Conservation (phyloP, 2,113 vertebrate species). For the Oreochromis aureus region DNA sequence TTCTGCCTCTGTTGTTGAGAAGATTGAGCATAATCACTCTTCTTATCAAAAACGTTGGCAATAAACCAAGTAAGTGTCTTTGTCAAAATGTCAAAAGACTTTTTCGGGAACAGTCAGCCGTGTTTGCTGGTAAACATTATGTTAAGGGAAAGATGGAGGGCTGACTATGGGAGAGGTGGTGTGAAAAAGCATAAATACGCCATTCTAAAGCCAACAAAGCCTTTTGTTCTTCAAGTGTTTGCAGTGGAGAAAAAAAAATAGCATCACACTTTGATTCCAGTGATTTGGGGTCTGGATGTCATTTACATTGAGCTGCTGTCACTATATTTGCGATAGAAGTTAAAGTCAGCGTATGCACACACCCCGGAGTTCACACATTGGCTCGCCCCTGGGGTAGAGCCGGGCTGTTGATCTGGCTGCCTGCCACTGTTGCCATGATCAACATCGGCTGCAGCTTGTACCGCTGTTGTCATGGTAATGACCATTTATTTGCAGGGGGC, state of each 20-base stretch:
- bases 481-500: conserved; percentile 39
- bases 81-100: background rate
- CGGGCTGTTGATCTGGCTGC: conserved; percentile 48
- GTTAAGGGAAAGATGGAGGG: background rate
- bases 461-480: conserved; percentile 53
- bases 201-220: background rate
- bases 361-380: background rate
- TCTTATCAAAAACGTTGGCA: background rate
- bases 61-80: background rate
- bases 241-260: background rate
- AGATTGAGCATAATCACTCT: background rate
- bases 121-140: fast-evolving
- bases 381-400: conserved; percentile 3
- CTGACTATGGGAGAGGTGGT: background rate
- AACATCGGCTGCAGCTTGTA: conserved; percentile 2
- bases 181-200: background rate
- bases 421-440: conserved; percentile 51
- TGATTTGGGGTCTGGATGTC: background rate
- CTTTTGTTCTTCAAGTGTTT: background rate
- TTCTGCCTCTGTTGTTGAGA: background rate
- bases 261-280: background rate
- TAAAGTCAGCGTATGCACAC: background rate
- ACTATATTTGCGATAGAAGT: background rate
- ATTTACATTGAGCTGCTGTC: background rate
- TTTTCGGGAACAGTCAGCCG: background rate